A percentile compares a stretch with the other conserved stretches of the same genome.
Evolutionary conservation across 2,888 invertebrate genomes (phyloP).

Genomic region (Agrenia bidenticulata): DNA sequence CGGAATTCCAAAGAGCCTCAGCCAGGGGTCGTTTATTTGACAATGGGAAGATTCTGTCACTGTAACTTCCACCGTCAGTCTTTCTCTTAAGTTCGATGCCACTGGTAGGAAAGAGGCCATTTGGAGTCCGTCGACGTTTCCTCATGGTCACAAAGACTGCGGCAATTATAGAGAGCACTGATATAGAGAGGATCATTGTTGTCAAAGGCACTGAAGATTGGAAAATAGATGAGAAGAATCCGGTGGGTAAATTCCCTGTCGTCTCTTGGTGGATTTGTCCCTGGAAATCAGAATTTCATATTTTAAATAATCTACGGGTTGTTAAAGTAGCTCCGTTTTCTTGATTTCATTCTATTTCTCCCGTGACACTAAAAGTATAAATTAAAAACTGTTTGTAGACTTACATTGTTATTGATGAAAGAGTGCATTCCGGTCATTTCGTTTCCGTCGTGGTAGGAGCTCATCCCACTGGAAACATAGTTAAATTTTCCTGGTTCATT

Average conservation of each 20-base stretch:
- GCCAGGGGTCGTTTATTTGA: conserved; percentile 22
- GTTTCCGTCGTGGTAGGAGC: conserved; percentile 22
- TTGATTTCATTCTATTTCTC: no score
- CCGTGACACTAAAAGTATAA: background rate
- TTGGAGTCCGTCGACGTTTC: background rate
- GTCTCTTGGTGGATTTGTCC: conserved; percentile 24
- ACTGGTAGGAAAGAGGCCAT: background rate
- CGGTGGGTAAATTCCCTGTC: conserved; percentile 23
- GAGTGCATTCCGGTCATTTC: conserved; percentile 24
- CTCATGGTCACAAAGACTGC: conserved; percentile 14
- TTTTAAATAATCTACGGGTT: no score
- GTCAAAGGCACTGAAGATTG: no score
- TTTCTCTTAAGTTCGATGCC: background rate
- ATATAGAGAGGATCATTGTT: no score
- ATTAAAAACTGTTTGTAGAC: conserved; percentile 11
- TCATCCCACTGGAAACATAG: conserved; percentile 25
- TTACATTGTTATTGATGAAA: conserved; percentile 30
- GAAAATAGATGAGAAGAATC: conserved; percentile 8
- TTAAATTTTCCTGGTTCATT: no score
- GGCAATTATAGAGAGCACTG: no score
- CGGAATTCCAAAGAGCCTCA: conserved; percentile 37
- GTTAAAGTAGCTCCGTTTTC: no score
- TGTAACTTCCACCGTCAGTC: conserved; percentile 7
- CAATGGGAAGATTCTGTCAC: conserved; percentile 12
- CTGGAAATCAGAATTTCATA: conserved; percentile 1